Evolutionary conservation across 1,140 invertebrate genomes (phyloP).

Genomic region (Pinna nobilis): DNA sequence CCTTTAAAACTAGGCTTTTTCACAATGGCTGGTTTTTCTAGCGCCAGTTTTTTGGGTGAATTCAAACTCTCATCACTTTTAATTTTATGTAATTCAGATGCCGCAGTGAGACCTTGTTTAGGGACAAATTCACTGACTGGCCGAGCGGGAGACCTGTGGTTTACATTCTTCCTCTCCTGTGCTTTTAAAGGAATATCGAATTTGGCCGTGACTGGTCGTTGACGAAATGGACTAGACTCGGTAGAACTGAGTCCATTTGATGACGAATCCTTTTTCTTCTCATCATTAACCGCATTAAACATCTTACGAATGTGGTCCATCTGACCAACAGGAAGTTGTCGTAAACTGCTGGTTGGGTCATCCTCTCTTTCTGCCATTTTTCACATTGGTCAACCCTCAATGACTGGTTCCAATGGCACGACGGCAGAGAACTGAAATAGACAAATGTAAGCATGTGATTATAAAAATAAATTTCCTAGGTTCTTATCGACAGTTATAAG

Average conservation of each 20-base stretch:
- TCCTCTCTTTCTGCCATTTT: slow-evolving; percentile 1
- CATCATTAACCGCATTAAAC: slow-evolving; percentile 35
- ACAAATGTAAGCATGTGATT: no score
- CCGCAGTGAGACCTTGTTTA: not conserved
- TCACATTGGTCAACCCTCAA: no score
- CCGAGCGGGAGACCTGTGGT: slow-evolving; percentile 16
- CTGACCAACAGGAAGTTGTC: slow-evolving; percentile 46
- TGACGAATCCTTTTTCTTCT: not conserved
- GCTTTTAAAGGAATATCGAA: not conserved
- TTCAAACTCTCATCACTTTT: not conserved
- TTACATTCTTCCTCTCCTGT: slow-evolving; percentile 13
- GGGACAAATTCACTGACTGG: not conserved
- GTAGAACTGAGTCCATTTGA: slow-evolving; percentile 1
- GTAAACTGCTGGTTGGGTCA: slow-evolving; percentile 33
- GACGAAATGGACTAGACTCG: not conserved
- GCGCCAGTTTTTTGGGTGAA: slow-evolving; percentile 1
- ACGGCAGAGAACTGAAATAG: no score
- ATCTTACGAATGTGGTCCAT: slow-evolving; percentile 41
- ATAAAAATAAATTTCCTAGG: no score
- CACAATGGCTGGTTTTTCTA: slow-evolving; percentile 5
- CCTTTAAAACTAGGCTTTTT: slow-evolving; percentile 13
- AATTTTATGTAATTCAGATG: slow-evolving; percentile 6
- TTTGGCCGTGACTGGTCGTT: not conserved
- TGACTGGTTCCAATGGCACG: no score
- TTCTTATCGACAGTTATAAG: no score